phyloP scores from a whole-genome alignment of 2,113 vertebrate species.

The Amphiprion ocellaris region DNA sequence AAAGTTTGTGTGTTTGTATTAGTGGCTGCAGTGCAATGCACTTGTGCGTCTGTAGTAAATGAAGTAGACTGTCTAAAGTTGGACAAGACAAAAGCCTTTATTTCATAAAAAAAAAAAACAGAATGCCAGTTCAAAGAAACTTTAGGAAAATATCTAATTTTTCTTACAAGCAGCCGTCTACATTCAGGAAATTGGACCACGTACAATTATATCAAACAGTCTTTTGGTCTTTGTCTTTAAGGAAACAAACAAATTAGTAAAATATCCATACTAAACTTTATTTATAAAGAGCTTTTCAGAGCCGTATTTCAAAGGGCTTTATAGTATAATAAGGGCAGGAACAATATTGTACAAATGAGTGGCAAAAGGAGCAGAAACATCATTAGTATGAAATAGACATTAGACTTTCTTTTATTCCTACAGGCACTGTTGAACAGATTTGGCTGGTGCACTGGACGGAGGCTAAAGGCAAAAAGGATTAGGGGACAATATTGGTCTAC shows the following conservation, averaged over 20 bases:
- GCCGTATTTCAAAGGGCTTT: constrained; percentile 38
- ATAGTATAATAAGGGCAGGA: constrained; percentile 21
- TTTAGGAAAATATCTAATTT: constrained; percentile 55
- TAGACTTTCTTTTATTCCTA: constrained; percentile 45
- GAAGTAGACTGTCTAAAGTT: constrained; percentile 16
- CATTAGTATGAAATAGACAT: constrained; percentile 44
- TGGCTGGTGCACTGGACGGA: constrained; percentile 60
- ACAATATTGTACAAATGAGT: constrained; percentile 44
- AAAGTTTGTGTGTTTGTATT: constrained; percentile 32
- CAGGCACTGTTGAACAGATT: constrained; percentile 74
- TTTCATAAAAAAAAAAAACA: constrained; percentile 44
- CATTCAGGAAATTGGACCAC: constrained; percentile 18
- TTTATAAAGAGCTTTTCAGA: constrained; percentile 46
- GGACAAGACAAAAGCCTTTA: constrained; percentile 44
- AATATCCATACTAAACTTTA: constrained; percentile 26
- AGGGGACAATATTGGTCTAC: constrained; percentile 47
- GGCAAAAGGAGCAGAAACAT: constrained; percentile 41
- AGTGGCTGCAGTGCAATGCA: neutral
- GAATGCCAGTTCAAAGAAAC: constrained; percentile 39
- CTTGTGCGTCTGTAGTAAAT: constrained; percentile 9
- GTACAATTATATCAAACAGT: constrained; percentile 33
- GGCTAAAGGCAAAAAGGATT: constrained; percentile 61
- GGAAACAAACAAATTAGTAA: constrained; percentile 38
- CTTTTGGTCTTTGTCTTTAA: constrained; percentile 6
- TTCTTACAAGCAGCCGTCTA: constrained; percentile 22